Conservation (phyloP, 1,140 invertebrate species). For the Mercenaria mercenaria region DNA sequence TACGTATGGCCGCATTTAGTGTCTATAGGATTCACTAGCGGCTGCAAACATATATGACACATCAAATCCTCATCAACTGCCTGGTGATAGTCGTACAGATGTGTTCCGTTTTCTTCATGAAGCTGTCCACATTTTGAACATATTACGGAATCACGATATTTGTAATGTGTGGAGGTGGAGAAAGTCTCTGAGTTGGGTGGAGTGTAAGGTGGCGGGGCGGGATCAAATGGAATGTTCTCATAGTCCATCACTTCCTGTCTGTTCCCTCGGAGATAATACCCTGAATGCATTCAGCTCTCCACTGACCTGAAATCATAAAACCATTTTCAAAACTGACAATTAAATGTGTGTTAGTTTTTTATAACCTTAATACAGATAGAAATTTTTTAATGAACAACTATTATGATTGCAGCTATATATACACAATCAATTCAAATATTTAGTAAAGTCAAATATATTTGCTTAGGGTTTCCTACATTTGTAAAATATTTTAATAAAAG, state of each 20-base stretch:
- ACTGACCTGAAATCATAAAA: neutral
- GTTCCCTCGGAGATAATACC: neutral
- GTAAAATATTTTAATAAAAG: no score
- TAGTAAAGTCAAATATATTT: no score
- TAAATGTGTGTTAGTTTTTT: no score
- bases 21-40: constrained; percentile 85
- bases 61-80: constrained; percentile 87
- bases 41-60: constrained; percentile 87
- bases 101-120: constrained; percentile 86
- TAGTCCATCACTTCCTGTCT: constrained; percentile 63
- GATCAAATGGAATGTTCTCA: constrained; percentile 53
- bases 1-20: constrained; percentile 88
- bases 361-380: no score
- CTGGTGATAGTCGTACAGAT: constrained; percentile 87
- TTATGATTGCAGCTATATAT: no score
- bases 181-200: constrained; percentile 51
- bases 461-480: no score
- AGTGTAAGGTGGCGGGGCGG: constrained; percentile 54
- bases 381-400: no score
- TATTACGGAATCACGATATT: constrained; percentile 63
- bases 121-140: constrained; percentile 87
- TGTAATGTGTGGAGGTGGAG: constrained; percentile 49
- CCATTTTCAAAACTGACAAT: no score
- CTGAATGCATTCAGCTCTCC: neutral
- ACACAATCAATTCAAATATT: no score